A percentile compares a stretch with the other conserved stretches of the same genome.
phyloP scores from a whole-genome alignment of 2,113 vertebrate genomes.

The Indicator indicator region DNA sequence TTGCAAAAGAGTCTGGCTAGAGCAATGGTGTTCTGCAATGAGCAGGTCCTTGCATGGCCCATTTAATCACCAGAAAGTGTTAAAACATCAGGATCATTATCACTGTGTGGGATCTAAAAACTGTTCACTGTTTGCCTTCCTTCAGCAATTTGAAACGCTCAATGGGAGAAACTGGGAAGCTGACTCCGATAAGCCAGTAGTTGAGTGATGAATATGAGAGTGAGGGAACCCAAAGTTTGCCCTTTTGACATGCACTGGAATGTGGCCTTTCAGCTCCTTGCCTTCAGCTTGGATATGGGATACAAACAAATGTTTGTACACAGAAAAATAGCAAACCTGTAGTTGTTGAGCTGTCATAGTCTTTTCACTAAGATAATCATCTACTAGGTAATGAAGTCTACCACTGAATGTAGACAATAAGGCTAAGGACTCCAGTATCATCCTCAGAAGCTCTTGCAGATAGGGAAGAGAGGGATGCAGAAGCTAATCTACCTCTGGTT shows the following conservation, averaged over 20 bases:
- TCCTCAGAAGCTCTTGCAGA: not conserved
- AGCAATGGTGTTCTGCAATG: constrained; percentile 1
- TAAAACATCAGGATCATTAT: constrained; percentile 57
- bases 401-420: not conserved
- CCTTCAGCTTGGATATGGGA: not conserved
- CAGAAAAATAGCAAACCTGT: not conserved
- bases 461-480: not conserved
- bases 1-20: not conserved
- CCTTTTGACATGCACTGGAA: not conserved
- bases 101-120: constrained; percentile 28
- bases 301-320: not conserved
- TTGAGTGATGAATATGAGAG: not conserved
- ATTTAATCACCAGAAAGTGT: constrained; percentile 34
- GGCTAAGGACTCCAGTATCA: not conserved
- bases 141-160: not conserved
- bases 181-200: not conserved
- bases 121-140: constrained; percentile 1
- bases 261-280: not conserved
- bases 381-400: not conserved
- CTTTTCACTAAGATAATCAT: not conserved
- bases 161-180: not conserved
- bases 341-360: not conserved
- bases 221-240: not conserved
- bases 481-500: not conserved
- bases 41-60: not conserved